A percentile compares a stretch with the other conserved stretches of the same genome.
These are phyloP conservation scores for Trichosurus vulpecula DNA, from an alignment of 2,797 vertebrate species.

Conservation along the genomic window DNA sequence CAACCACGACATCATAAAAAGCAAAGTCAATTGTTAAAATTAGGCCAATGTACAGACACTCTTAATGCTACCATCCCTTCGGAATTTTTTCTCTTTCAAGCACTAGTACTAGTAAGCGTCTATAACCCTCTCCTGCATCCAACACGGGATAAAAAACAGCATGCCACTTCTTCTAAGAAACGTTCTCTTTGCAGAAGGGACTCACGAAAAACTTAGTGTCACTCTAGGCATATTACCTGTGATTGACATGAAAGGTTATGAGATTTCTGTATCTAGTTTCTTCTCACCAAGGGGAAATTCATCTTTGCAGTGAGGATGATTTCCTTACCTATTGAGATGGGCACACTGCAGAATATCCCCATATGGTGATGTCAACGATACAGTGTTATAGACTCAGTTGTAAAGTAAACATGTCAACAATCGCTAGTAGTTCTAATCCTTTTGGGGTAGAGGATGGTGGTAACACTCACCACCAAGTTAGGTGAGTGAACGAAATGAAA, in stretches of 20 bases:
- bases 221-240: background rate
- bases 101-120: background rate
- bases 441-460: background rate
- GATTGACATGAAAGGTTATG: background rate
- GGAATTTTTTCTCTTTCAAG: background rate
- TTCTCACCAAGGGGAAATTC: background rate
- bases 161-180: background rate
- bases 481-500: background rate
- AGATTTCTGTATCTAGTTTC: background rate
- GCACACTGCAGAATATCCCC: background rate
- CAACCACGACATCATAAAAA: background rate
- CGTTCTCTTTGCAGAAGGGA: background rate
- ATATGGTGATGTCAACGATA: background rate
- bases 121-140: background rate
- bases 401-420: background rate
- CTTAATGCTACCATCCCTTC: background rate
- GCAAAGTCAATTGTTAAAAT: background rate
- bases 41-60: background rate
- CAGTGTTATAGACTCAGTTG: background rate
- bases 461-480: background rate
- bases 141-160: background rate
- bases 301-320: background rate
- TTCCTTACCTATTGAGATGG: background rate
- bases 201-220: background rate
- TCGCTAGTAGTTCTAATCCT: background rate